A percentile compares a stretch with the other conserved stretches of the same genome.
Conservation (phyloP, 1,140 invertebrate species). For the Drosophila sproati region DNA sequence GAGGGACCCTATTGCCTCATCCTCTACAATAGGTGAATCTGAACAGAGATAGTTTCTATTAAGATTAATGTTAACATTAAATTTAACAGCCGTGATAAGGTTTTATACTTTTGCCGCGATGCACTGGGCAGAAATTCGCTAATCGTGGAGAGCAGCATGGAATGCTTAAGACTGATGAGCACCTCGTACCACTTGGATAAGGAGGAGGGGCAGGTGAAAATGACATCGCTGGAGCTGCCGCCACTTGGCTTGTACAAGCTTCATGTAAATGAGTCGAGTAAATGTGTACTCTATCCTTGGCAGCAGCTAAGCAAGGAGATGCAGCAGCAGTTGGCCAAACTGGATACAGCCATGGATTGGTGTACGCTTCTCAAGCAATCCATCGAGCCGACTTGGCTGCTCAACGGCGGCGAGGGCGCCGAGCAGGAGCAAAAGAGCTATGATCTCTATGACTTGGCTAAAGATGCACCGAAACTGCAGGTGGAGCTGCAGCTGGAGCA, state of each 20-base stretch:
- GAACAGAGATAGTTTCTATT: no score
- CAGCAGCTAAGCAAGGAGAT: conserved; percentile 30
- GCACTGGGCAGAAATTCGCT: conserved; percentile 93
- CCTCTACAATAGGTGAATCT: conserved; percentile 87
- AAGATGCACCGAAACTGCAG: conserved; percentile 50
- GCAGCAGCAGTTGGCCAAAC: conserved; percentile 28
- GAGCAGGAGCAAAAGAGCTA: not conserved
- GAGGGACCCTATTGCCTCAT: conserved; percentile 94
- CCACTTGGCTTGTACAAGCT: conserved; percentile 85
- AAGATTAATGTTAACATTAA: no score
- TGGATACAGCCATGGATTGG: conserved; percentile 47
- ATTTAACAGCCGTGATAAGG: conserved; percentile 84
- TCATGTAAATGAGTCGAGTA: conserved; percentile 23
- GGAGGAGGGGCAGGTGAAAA: conserved; percentile 68
- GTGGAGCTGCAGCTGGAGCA: conserved; percentile 68
- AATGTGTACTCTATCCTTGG: conserved; percentile 62
- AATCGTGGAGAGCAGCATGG: conserved; percentile 87
- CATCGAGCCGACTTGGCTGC: conserved; percentile 48
- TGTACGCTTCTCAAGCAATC: conserved; percentile 15
- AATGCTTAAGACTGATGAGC: conserved; percentile 87
- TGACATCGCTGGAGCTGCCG: conserved; percentile 87
- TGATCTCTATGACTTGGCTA: conserved; percentile 25
- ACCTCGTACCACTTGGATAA: conserved; percentile 82
- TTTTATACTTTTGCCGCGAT: conserved; percentile 94
- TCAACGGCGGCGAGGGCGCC: not conserved